A percentile compares a stretch with the other conserved stretches of the same genome.
These are phyloP conservation scores for Nautilus pompilius DNA, from an alignment of 1,140 invertebrate genomes.

Conservation along the genomic window DNA sequence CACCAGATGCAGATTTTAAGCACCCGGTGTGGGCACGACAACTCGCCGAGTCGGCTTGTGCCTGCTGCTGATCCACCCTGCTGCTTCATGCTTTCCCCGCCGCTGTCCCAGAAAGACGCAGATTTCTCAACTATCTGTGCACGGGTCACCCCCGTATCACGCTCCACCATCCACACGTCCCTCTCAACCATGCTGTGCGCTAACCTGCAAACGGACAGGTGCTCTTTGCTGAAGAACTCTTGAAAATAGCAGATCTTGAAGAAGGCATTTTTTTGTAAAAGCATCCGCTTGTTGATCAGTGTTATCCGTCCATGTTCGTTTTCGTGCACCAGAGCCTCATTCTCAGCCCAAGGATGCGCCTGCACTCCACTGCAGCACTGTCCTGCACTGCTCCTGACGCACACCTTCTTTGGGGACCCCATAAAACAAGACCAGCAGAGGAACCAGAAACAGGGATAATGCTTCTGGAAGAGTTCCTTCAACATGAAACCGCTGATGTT, in stretches of 20 bases:
- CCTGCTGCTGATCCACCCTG: not conserved
- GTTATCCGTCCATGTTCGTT: slow-evolving; percentile 23
- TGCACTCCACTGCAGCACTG: slow-evolving; percentile 20
- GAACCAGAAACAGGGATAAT: slow-evolving; percentile 39
- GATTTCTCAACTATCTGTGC: slow-evolving; percentile 33
- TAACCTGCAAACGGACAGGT: slow-evolving; percentile 30
- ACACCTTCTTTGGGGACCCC: slow-evolving; percentile 21
- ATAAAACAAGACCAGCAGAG: slow-evolving; percentile 42
- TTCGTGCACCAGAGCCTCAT: slow-evolving; percentile 33
- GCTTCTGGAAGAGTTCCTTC: slow-evolving; percentile 27
- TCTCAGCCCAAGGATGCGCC: slow-evolving; percentile 33
- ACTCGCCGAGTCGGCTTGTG: slow-evolving; percentile 1
- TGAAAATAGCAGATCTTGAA: slow-evolving; percentile 42
- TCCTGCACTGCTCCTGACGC: slow-evolving; percentile 11
- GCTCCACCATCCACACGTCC: slow-evolving; percentile 47
- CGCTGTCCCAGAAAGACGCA: no score
- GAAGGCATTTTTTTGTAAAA: slow-evolving; percentile 39
- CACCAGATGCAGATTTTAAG: slow-evolving; percentile 32
- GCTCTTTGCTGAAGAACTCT: slow-evolving; percentile 29
- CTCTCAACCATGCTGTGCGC: slow-evolving; percentile 47
- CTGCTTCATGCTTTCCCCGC: not conserved
- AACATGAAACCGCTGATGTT: slow-evolving; percentile 20
- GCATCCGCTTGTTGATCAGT: slow-evolving; percentile 31
- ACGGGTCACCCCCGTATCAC: slow-evolving; percentile 32
- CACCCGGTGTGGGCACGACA: slow-evolving; percentile 19